phyloP scores from a whole-genome alignment of 2,888 invertebrate species.

The Dasypolia templi region DNA sequence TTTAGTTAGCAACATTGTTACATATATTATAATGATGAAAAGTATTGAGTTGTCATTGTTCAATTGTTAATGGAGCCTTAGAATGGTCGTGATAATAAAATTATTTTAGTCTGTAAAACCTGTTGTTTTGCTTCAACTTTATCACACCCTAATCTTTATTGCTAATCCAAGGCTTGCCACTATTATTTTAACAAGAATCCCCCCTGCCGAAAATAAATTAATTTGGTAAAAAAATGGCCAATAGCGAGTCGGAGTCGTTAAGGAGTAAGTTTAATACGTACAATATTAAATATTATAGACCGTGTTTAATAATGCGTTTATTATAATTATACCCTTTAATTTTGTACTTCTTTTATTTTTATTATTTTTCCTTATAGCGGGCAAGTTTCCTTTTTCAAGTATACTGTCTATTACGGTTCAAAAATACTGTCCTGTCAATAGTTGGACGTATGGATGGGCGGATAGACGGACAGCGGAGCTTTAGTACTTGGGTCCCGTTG shows the following conservation, averaged over 20 bases:
- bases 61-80: too few species aligned
- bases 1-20: too few species aligned
- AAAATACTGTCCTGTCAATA: neutral
- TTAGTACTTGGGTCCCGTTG: neutral
- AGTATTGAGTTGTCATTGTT: too few species aligned
- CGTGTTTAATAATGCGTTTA: too few species aligned
- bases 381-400: too few species aligned
- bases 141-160: conserved; percentile 70
- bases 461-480: neutral
- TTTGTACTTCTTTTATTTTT: neutral
- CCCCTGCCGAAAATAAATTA: conserved; percentile 42
- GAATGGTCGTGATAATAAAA: too few species aligned
- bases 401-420: neutral
- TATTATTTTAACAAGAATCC: conserved; percentile 61
- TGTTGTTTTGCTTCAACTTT: too few species aligned
- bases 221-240: conserved; percentile 40
- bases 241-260: neutral
- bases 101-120: too few species aligned
- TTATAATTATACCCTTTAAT: too few species aligned
- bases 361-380: neutral
- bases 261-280: too few species aligned
- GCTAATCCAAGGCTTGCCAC: conserved; percentile 60
- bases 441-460: neutral
- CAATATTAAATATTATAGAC: neutral
- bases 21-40: too few species aligned